A percentile compares a stretch with the other conserved stretches of the same genome.
Conservation (phyloP, 2,888 invertebrate genomes). For the Sylvicola cinctus region DNA sequence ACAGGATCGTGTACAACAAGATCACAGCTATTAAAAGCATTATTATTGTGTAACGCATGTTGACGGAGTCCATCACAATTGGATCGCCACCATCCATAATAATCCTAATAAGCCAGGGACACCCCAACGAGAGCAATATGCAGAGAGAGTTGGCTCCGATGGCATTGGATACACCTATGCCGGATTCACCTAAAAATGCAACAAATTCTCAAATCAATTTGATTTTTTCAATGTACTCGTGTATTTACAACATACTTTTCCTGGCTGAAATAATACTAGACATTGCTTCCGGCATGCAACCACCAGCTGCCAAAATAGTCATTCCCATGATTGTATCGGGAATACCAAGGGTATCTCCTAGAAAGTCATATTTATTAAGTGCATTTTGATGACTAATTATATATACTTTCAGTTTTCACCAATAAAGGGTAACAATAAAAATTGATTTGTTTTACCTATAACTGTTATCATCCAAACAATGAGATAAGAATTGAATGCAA, state of each 20-base stretch:
- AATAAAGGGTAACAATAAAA: too few species aligned
- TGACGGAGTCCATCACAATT: conserved; percentile 52
- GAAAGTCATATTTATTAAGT: too few species aligned
- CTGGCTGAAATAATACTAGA: conserved; percentile 71
- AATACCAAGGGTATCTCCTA: conserved; percentile 55
- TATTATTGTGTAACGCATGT: conserved; percentile 63
- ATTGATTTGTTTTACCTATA: too few species aligned
- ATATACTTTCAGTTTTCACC: conserved; percentile 10
- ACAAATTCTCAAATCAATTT: too few species aligned
- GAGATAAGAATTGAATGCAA: conserved; percentile 64
- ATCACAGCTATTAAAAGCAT: conserved; percentile 54
- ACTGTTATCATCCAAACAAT: conserved; percentile 85
- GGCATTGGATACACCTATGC: conserved; percentile 73
- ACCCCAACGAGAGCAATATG: conserved; percentile 58
- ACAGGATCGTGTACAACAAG: conserved; percentile 44
- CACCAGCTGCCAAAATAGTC: conserved; percentile 77
- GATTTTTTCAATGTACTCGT: too few species aligned
- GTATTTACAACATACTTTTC: conserved; percentile 49
- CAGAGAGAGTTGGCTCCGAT: conserved; percentile 72
- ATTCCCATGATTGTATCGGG: conserved; percentile 82
- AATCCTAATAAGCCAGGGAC: conserved; percentile 67
- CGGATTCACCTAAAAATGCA: conserved; percentile 60
- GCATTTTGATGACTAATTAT: too few species aligned
- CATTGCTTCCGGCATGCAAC: conserved; percentile 62
- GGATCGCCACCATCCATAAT: conserved; percentile 27